These are phyloP conservation scores for Aphelocoma californica DNA, from an alignment of 2,797 vertebrate genomes.

Conservation along the genomic window DNA sequence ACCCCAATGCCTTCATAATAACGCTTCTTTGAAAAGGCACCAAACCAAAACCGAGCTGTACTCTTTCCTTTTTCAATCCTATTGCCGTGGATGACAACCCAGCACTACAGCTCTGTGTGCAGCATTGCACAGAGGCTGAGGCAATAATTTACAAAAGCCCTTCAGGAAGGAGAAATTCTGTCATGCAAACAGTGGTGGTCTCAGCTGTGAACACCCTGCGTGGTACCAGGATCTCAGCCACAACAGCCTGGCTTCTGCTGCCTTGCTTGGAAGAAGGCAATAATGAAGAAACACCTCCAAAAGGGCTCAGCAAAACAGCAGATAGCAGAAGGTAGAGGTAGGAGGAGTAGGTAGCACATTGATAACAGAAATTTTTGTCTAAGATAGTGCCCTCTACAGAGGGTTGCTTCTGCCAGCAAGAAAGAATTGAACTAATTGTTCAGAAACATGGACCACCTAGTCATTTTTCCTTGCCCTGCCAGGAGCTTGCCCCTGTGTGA, in stretches of 20 bases:
- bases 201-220: neutral
- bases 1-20: neutral
- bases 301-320: neutral
- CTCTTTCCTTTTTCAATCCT: neutral
- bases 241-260: neutral
- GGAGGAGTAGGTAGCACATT: neutral
- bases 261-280: neutral
- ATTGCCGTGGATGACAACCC: neutral
- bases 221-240: neutral
- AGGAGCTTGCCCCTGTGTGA: neutral
- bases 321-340: neutral
- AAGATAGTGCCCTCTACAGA: neutral
- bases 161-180: neutral
- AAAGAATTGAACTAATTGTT: neutral
- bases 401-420: neutral
- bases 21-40: neutral
- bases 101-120: neutral
- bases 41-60: rapidly evolving
- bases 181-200: rapidly evolving
- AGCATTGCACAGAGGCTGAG: neutral
- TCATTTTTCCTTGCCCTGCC: neutral
- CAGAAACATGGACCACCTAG: neutral
- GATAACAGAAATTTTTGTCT: neutral
- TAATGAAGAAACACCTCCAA: neutral
- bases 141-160: neutral